Percentiles rank a stretch among this genome's conserved stretches.
Evolutionary conservation across 1,140 invertebrate species (phyloP).

Genomic region (Neuroterus valhalla): DNA sequence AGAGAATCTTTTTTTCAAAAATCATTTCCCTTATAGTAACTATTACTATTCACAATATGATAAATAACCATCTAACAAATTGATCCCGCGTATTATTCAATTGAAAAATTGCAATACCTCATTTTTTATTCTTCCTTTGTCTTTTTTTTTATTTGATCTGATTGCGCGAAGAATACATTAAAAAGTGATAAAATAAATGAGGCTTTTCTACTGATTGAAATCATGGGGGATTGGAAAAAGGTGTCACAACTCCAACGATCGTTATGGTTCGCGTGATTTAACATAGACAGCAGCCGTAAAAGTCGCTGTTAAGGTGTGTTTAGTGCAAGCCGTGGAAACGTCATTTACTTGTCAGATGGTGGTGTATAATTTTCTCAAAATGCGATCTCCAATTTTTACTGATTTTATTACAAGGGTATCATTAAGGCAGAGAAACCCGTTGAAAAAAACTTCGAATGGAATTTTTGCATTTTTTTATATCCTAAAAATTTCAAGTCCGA

Average conservation of each 20-base stretch:
- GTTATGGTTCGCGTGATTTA: conserved; percentile 20
- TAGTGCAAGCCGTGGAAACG: neutral
- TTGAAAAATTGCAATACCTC: no score
- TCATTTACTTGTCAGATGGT: neutral
- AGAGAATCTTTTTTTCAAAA: no score
- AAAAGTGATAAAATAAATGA: neutral
- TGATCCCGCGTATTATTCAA: no score
- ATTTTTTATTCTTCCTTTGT: no score
- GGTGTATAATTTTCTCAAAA: conserved; percentile 19
- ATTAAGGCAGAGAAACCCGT: no score
- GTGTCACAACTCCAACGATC: conserved; percentile 21
- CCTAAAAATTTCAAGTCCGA: no score
- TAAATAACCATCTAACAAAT: no score
- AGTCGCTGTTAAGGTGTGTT: conserved; percentile 24
- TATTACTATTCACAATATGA: no score
- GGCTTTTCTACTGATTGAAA: neutral
- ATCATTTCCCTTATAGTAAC: no score
- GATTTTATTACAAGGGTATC: neutral
- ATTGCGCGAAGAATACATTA: neutral
- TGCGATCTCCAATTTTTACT: neutral
- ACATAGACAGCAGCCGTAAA: conserved; percentile 23
- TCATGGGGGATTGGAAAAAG: conserved; percentile 6
- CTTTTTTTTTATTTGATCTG: neutral
- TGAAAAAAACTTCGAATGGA: no score
- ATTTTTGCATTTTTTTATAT: no score